These are phyloP conservation scores for Paguma larvata DNA, from an alignment of 2,797 vertebrate genomes.

Conservation along the genomic window DNA sequence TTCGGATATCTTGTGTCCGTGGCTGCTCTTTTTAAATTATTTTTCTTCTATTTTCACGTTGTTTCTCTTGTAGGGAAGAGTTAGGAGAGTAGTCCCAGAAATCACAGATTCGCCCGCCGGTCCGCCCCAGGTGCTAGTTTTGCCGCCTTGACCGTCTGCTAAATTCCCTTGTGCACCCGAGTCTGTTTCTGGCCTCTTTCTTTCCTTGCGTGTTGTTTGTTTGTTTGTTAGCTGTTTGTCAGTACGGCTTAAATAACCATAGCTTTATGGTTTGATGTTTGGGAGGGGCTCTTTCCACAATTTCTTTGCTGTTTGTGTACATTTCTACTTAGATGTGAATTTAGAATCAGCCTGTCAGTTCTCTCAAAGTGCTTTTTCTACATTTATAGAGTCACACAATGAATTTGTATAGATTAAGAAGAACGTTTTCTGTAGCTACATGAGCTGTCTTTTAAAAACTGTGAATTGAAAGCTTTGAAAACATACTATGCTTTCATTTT, in stretches of 20 bases:
- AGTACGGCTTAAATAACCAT: neutral
- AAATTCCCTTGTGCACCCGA: neutral
- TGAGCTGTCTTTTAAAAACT: neutral
- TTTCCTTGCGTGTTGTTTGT: neutral
- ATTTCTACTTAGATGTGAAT: neutral
- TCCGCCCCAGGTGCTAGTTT: neutral
- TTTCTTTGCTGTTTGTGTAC: neutral
- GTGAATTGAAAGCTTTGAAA: neutral
- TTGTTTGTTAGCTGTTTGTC: neutral
- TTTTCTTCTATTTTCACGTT: neutral
- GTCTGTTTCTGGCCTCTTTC: neutral
- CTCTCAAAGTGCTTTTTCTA: neutral
- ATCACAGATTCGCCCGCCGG: neutral
- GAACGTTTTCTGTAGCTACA: conserved; percentile 3
- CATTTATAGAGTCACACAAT: neutral
- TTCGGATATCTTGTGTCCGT: neutral
- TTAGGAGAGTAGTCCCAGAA: neutral
- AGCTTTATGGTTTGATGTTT: neutral
- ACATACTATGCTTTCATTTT: neutral
- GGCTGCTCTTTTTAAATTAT: neutral
- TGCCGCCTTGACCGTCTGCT: neutral
- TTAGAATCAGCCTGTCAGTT: neutral
- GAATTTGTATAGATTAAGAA: neutral
- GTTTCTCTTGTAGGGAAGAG: neutral
- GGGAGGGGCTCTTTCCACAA: neutral